Evolutionary conservation across 2,797 vertebrate species (phyloP), one percentile per base, ranked within the genome.

Genomic region (Falco concolor): DNA sequence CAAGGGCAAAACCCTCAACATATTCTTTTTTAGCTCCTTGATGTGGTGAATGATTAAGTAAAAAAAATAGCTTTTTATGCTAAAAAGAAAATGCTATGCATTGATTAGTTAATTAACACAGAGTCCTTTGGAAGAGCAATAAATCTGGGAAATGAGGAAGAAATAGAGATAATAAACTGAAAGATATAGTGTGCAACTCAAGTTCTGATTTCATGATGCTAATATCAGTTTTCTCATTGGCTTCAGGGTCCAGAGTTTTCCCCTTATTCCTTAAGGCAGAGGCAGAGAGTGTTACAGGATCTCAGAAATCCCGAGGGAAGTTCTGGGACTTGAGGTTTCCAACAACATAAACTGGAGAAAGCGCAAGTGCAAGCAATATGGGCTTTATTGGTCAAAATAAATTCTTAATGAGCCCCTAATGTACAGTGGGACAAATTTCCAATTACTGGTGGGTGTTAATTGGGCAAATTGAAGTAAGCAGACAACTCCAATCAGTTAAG

Each of bases 21-120:
- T 97, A 97, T 85, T 95, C 88, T 96, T 97, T 96, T 96, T 95
- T 38, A 86, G 89, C 81, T 94, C 68, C 76, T 91, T 93, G 86
- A 86, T 65, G 61, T 22, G 40, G 69, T 64, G 70, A 72, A 95
- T 85, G 92, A 91, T 96, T 76, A 96, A 94, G 83, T 77, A 80
- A 34, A 85, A 91, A 96, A 84, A 93, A 94, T 49, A 87, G 24
- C 45, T 72, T 93, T 95, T 93, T 94, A 83, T 94, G 63, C 54
- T 84, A 87, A 88, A 94, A 94, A 92, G 79, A 88, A 96, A 94
- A 88, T 72, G 32, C 20, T 70, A 40, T 74, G 23, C 38, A 14
- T 80, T 73, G 69, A 52, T 89, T 90, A 95, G 81, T 70, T 87
- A 87, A 87, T 84, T 94, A 94, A 68, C 36, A 92, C 27, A 84